These are phyloP conservation scores for Porites rus DNA, from an alignment of 92 coral and sea anemone species.

Conservation along the genomic window DNA sequence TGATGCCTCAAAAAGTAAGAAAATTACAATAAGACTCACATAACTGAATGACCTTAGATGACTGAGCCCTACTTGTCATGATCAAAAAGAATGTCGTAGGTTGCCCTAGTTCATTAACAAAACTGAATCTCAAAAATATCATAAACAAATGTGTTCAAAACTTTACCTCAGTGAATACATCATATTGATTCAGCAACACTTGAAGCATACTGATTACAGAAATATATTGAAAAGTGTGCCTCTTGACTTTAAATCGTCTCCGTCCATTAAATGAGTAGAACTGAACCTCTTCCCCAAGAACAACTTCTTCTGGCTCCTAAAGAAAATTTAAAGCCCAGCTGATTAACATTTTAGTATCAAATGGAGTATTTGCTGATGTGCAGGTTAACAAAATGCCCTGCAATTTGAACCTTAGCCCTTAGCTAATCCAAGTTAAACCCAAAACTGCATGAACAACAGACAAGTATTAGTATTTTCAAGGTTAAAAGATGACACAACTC, in stretches of 20 bases:
- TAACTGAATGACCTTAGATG: background rate
- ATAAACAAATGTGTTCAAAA: background rate
- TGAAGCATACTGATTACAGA: constrained; percentile 48
- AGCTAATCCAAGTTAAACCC: too few species aligned
- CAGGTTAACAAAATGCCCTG: too few species aligned
- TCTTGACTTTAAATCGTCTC: constrained; percentile 17
- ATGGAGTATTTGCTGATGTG: too few species aligned
- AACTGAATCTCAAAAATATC: too few species aligned
- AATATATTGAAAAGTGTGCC: constrained; percentile 62
- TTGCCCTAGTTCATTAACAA: too few species aligned
- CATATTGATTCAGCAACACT: constrained; percentile 61
- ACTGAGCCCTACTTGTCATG: too few species aligned
- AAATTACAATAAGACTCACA: background rate
- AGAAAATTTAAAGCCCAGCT: background rate
- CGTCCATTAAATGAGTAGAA: constrained; percentile 9
- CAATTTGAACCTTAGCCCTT: too few species aligned
- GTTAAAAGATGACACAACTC: too few species aligned
- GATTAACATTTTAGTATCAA: too few species aligned
- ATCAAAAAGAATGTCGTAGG: too few species aligned
- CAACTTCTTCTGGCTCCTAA: constrained; percentile 68
- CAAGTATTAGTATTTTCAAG: too few species aligned
- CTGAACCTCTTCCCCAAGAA: constrained; percentile 55
- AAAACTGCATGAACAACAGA: too few species aligned
- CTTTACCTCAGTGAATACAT: constrained; percentile 61
- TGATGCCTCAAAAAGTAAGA: background rate